A percentile compares a stretch with the other conserved stretches of the same genome.
phyloP scores from a whole-genome alignment of 2,113 vertebrate genomes.

The Montifringilla adamsi region DNA sequence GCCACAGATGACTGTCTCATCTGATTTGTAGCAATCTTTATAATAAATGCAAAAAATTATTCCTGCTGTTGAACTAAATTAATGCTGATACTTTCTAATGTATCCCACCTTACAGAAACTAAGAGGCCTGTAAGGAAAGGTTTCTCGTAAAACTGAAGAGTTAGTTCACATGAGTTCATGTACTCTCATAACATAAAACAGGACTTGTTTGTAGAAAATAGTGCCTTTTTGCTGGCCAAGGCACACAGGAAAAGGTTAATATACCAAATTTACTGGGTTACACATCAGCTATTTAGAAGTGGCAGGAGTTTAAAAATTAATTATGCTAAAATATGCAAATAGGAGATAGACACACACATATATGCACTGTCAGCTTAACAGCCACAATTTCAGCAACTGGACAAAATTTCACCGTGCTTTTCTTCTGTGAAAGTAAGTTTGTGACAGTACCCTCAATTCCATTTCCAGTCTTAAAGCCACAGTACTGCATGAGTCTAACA shows the following conservation, averaged over 20 bases:
- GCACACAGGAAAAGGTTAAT: not conserved
- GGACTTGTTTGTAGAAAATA: not conserved
- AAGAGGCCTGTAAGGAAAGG: not conserved
- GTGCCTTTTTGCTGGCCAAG: not conserved
- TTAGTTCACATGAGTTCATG: not conserved
- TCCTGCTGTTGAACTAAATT: not conserved
- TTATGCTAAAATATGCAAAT: not conserved
- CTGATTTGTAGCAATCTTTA: not conserved
- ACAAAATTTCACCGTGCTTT: not conserved
- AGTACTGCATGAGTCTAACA: not conserved
- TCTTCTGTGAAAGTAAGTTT: not conserved
- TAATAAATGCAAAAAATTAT: not conserved
- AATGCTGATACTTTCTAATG: not conserved
- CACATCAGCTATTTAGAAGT: not conserved
- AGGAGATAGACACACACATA: rapidly evolving
- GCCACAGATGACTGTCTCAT: not conserved
- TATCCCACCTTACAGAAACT: not conserved
- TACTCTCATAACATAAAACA: not conserved
- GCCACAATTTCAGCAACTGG: not conserved
- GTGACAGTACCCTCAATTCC: not conserved
- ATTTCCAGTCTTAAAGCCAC: not conserved
- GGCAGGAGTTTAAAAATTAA: not conserved
- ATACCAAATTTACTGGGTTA: not conserved
- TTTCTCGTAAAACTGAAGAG: not conserved
- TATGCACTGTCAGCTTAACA: not conserved